Evolutionary conservation across 2,888 invertebrate species (phyloP).

Genomic region (Carabus problematicus): DNA sequence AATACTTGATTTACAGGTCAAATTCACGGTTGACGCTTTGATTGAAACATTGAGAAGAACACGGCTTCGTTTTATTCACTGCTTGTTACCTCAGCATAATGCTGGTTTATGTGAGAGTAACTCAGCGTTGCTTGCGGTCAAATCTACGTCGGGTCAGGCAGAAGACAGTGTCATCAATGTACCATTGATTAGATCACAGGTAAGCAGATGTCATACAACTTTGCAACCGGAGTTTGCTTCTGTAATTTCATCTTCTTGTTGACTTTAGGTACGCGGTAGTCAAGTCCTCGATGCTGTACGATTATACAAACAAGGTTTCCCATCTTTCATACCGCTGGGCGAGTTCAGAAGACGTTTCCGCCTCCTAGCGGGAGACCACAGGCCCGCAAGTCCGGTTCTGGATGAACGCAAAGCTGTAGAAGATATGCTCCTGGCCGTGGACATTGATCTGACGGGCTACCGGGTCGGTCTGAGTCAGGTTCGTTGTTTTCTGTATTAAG

Average conservation of each 20-base stretch:
- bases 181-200: conserved; percentile 86
- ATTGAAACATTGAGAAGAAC: conserved; percentile 89
- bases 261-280: conserved; percentile 80
- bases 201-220: conserved; percentile 58
- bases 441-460: conserved; percentile 85
- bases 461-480: conserved; percentile 93
- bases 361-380: conserved; percentile 61
- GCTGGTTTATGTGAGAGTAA: conserved; percentile 70
- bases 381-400: conserved; percentile 57
- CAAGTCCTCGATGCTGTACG: conserved; percentile 90
- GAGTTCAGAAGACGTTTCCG: conserved; percentile 89
- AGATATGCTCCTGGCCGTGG: conserved; percentile 82
- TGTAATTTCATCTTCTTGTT: conserved; percentile 47
- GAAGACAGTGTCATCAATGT: conserved; percentile 74
- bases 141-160: conserved; percentile 56
- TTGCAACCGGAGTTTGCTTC: too few relatives aligned
- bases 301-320: conserved; percentile 92
- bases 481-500: conserved; percentile 54
- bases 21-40: conserved; percentile 83
- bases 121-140: conserved; percentile 60
- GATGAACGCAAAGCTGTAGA: conserved; percentile 76
- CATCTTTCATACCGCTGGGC: conserved; percentile 85
- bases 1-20: conserved; percentile 50
- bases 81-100: conserved; percentile 81
- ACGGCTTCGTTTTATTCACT: conserved; percentile 87